A percentile compares a stretch with the other conserved stretches of the same genome.
These are phyloP conservation scores for Diachrysia chrysitis DNA, from an alignment of 2,888 invertebrate genomes.

Conservation along the genomic window DNA sequence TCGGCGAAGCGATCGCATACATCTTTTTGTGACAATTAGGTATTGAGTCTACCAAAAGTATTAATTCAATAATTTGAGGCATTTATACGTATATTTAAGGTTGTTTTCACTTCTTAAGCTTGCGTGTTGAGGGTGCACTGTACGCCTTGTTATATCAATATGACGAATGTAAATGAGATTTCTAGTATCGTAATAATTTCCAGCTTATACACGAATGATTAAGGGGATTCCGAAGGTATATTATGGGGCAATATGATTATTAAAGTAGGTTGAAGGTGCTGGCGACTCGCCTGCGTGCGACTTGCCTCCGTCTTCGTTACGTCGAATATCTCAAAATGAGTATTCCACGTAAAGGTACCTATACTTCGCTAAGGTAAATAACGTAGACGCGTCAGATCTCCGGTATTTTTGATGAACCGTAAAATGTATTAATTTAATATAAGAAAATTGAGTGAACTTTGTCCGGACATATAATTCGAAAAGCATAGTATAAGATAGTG, in stretches of 20 bases:
- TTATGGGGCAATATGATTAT: constrained; percentile 77
- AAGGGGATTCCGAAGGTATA: constrained; percentile 79
- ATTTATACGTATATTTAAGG: constrained; percentile 67
- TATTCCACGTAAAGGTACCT: constrained; percentile 81
- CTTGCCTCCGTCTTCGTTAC: constrained; percentile 86
- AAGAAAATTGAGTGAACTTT: constrained; percentile 81
- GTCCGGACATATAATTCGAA: constrained; percentile 84
- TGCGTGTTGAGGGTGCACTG: constrained; percentile 75
- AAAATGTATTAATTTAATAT: constrained; percentile 82
- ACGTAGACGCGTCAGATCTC: constrained; percentile 83
- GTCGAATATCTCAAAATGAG: constrained; percentile 80
- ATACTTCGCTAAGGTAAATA: constrained; percentile 77
- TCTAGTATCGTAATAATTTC: constrained; percentile 68
- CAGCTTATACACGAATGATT: constrained; percentile 70
- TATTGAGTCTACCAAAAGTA: constrained; percentile 86
- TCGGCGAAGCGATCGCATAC: constrained; percentile 68
- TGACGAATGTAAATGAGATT: constrained; percentile 76
- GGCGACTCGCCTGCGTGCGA: constrained; percentile 83
- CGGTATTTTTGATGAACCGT: constrained; percentile 80
- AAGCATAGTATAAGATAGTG: constrained; percentile 82
- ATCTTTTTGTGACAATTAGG: constrained; percentile 70
- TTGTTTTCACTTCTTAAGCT: constrained; percentile 70
- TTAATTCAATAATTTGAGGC: constrained; percentile 79
- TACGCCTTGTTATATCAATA: constrained; percentile 68
- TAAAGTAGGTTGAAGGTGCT: constrained; percentile 81